Percentiles rank a stretch among this genome's conserved stretches.
These are phyloP conservation scores for Tympanuchus pallidicinctus DNA, from an alignment of 2,113 vertebrate genomes.

Conservation along the genomic window DNA sequence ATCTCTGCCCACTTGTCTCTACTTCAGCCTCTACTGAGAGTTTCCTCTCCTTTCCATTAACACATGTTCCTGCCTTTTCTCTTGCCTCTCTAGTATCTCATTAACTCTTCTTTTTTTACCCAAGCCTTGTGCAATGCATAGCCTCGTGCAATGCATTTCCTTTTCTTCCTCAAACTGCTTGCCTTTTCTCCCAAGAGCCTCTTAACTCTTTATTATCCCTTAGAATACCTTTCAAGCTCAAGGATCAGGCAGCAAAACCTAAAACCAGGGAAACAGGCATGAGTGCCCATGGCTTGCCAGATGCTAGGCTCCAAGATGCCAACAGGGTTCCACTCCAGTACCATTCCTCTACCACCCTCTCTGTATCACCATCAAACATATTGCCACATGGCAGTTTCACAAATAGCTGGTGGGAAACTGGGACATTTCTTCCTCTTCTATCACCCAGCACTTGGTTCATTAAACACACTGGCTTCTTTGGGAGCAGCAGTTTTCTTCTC, in stretches of 20 bases:
- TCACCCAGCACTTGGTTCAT: not conserved
- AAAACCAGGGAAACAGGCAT: not conserved
- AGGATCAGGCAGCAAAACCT: not conserved
- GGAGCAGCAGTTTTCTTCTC: not conserved
- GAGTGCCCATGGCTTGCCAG: rapidly evolving
- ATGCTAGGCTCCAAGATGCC: not conserved
- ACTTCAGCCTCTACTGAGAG: not conserved
- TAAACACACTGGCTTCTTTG: not conserved
- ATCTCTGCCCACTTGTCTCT: not conserved
- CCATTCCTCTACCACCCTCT: not conserved
- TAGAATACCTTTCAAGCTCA: not conserved
- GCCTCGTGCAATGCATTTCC: not conserved
- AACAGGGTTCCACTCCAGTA: not conserved
- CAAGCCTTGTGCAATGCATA: not conserved
- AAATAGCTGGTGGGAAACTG: not conserved
- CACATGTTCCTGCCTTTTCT: not conserved
- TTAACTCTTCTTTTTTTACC: not conserved
- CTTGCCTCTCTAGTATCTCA: not conserved
- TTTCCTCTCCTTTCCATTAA: not conserved
- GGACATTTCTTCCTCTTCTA: not conserved
- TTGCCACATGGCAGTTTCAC: not conserved
- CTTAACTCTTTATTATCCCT: not conserved
- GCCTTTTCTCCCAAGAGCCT: not conserved
- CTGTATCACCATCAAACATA: not conserved
- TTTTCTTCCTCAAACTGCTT: not conserved